These are phyloP conservation scores for Rhombomys opimus DNA, from an alignment of 2,113 vertebrate species.

Conservation along the genomic window DNA sequence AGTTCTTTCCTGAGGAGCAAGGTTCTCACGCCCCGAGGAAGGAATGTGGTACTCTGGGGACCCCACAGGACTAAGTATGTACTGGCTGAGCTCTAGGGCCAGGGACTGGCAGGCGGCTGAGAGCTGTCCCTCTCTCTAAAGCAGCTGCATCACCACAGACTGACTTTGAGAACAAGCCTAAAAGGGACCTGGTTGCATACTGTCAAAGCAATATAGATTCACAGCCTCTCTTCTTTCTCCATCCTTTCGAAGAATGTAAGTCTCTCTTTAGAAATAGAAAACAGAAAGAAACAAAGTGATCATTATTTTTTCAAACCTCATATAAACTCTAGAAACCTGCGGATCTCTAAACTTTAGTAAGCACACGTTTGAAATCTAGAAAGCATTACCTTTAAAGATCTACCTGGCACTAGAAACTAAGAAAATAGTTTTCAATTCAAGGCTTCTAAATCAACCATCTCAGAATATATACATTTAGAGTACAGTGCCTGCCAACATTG, in stretches of 20 bases:
- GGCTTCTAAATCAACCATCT: neutral
- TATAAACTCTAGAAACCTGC: neutral
- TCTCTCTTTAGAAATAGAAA: neutral
- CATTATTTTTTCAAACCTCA: slow-evolving; percentile 34
- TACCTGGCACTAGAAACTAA: neutral
- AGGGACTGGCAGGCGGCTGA: neutral
- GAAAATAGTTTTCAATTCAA: neutral
- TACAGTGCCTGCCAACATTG: neutral
- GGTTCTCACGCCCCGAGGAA: neutral
- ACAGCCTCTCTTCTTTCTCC: neutral
- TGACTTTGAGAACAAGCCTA: rapidly evolving
- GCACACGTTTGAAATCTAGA: neutral
- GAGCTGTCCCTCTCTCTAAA: neutral
- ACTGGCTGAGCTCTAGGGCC: neutral
- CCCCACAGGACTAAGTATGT: neutral
- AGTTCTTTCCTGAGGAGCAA: neutral
- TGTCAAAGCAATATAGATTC: neutral
- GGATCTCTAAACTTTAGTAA: neutral
- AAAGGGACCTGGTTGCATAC: neutral
- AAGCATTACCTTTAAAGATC: slow-evolving; percentile 22
- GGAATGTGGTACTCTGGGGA: neutral
- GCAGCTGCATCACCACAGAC: neutral
- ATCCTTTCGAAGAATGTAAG: neutral
- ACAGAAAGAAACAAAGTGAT: slow-evolving; percentile 17
- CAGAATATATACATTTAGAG: neutral